Conservation (phyloP, 2,888 invertebrate species). For the Metallyticus violacea region DNA sequence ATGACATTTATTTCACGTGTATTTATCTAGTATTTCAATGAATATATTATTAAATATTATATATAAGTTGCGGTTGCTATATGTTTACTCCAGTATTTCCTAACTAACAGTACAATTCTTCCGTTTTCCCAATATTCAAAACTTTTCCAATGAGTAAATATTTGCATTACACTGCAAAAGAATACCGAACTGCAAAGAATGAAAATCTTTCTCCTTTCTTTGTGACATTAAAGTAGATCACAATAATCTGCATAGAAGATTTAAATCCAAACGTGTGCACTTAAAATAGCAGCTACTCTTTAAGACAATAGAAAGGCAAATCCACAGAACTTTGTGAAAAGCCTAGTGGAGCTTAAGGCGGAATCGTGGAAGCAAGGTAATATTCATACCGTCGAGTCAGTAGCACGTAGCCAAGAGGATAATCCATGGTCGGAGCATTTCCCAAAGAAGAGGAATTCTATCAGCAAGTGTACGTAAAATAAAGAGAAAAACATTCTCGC, state of each 20-base stretch:
- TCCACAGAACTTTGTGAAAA: neutral
- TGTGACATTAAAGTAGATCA: neutral
- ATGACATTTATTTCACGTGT: too few species aligned
- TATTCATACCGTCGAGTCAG: neutral
- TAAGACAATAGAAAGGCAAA: neutral
- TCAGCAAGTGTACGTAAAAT: neutral
- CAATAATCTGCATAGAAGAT: neutral
- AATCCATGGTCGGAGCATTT: neutral
- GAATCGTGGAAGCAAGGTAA: neutral
- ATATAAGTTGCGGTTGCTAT: too few species aligned
- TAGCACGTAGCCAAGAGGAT: neutral
- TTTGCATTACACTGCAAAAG: too few species aligned
- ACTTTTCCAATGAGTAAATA: too few species aligned
- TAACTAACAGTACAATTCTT: too few species aligned
- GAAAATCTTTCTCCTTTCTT: too few species aligned
- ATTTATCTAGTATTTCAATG: too few species aligned
- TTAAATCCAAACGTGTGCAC: too few species aligned
- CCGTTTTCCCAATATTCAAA: too few species aligned
- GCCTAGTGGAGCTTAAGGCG: neutral
- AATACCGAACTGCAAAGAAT: too few species aligned
- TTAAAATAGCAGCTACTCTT: neutral
- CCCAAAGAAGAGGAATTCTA: neutral
- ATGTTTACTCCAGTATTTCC: too few species aligned
- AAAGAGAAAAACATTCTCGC: neutral
- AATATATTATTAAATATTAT: too few species aligned